Evolutionary conservation across 2,797 vertebrate species (phyloP).

Genomic region (Huso huso): DNA sequence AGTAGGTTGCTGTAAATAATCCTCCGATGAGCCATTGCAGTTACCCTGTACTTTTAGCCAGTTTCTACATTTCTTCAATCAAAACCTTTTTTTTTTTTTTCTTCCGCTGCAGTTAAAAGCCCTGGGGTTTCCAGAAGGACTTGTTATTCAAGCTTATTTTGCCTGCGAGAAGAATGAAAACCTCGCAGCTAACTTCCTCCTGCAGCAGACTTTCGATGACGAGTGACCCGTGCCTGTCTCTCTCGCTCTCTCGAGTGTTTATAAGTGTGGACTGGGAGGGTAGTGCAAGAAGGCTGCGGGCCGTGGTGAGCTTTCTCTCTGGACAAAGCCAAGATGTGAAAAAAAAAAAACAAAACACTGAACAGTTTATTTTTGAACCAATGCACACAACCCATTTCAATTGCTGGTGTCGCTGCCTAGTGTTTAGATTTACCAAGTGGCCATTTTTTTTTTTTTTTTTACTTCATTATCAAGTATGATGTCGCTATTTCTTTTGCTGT

Average conservation of each 20-base stretch:
- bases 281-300: conserved; percentile 12
- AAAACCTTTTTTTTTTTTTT: conserved; percentile 16
- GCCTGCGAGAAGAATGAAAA: conserved; percentile 72
- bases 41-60: too few species aligned
- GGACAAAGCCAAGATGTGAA: conserved; percentile 28
- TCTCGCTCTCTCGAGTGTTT: not conserved
- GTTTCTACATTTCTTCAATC: not conserved
- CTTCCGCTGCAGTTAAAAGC: conserved; percentile 62
- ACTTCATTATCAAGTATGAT: not conserved
- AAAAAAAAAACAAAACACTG: too few species aligned
- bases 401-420: not conserved
- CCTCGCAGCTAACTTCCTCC: conserved; percentile 66
- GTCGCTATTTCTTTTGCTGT: not conserved
- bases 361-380: too few species aligned
- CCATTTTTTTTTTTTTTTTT: conserved; percentile 10
- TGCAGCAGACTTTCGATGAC: conserved; percentile 66
- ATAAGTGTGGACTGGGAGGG: conserved; percentile 3
- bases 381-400: too few species aligned
- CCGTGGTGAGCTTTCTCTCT: conserved; percentile 21
- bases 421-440: conserved; percentile 19
- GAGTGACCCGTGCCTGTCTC: conserved; percentile 42
- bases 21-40: too few species aligned
- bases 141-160: conserved; percentile 70
- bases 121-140: conserved; percentile 64
- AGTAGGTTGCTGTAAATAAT: too few species aligned